Evolutionary conservation across 2,113 vertebrate genomes (phyloP), one percentile per base, ranked within the genome.

Genomic region (Serinus canaria): DNA sequence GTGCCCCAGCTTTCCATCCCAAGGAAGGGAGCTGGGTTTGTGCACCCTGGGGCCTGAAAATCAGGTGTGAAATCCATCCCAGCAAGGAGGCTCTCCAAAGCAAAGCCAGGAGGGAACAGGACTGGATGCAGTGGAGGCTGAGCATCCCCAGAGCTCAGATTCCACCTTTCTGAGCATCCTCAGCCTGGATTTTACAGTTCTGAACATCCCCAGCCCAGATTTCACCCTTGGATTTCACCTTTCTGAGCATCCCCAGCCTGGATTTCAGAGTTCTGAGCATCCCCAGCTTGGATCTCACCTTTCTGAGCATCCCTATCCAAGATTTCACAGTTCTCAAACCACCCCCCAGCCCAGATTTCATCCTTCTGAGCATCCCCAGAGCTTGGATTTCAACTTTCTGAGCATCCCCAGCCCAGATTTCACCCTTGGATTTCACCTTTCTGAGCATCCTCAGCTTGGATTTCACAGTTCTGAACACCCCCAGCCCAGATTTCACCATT

Each of bases 191-290:
- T 7, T 73, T 23, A 15, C 18, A 11, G 1, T 8, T 52, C 75
- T 35, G 49, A 90, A 35, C 70, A 82, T 50, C 92, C 28, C 12
- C 35, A 58, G n/a, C n/a, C n/a, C n/a, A n/a, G n/a, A n/a, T n/a
- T n/a, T n/a, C n/a, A n/a, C n/a, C n/a, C n/a, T n/a, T n/a, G 5
- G 17, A n/a, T 76, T 9, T 49, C 35, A 1, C 28, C 1, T 0
- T 11, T 52, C 21, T 41, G 37, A 72, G 21, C 15, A 56, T 2
- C 18, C 23, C 4, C 17, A 35, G 6, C 14, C 1, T 0, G 0
- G 5, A 53, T 33, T 19, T 74, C 39, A 19, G n/a, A n/a, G 0
- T 2, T 53, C 79, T 37, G 53, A 92, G 33, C 67, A 83, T 60
- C 92, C 16, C n/a, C n/a, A 53, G 15, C 30, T 1, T 5, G 0